Base-by-base conservation (phyloP, 2,888 invertebrate species). In the Malthinus flaveolus region DNA sequence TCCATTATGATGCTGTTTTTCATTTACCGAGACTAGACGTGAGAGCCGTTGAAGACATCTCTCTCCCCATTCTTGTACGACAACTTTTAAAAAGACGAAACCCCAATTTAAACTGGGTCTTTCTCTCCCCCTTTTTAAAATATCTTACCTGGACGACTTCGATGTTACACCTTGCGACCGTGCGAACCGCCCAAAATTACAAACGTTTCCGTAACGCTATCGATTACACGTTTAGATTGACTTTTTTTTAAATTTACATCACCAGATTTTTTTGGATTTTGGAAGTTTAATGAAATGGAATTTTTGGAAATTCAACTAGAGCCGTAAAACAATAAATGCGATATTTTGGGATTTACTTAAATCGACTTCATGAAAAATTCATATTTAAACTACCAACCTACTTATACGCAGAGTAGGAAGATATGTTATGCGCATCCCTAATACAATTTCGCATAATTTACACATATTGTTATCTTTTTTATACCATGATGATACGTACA, bases 181-280 rank as follows among this genome's bases (percentile, higher is more conserved):
- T 69, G 69, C 67, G 69, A 69, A 69, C 65, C 64, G 67, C 68
- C 68, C 62, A 63, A 53, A 45, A 52, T 34, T 49, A 44, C 37
- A 23, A 45, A 53, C 36, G 46, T 59, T 55, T 59, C 54, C 54
- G 49, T 55, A 59, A 57, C 23, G 12, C 32, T 34, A 49, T 49
- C 36, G 35, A 49, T 35, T 46, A 12, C 32, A 12, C 32, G n/a
- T 13, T 36, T 5, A 23, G 23, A 23, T 23, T 23, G 23, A 5
- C 23, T 23, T 23, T 23, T 23, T 3, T 23, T 23, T 23, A n/a
- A n/a, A n/a, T 23, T 23, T 5, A 23, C 23, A 5, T 3, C 5
- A 23, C 23, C 3, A 23, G 2, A 23, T 23, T 23, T 23, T 23
- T 23, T 23, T n/a, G n/a, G n/a, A n/a, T n/a, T n/a, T n/a, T n/a